phyloP scores from a whole-genome alignment of 2,888 invertebrate genomes.

The Polyploca ridens region DNA sequence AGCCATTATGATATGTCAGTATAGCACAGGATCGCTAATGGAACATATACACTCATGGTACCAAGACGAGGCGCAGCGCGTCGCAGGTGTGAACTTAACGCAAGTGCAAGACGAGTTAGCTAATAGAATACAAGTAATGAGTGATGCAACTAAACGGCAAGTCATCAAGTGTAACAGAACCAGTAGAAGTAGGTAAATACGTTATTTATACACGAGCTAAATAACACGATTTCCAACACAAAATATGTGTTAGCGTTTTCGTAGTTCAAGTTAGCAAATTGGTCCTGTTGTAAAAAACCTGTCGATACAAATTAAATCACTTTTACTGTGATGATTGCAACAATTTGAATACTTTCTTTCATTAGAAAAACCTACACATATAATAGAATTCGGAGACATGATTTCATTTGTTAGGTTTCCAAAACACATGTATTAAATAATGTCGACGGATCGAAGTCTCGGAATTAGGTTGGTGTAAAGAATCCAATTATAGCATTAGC shows the following conservation, averaged over 20 bases:
- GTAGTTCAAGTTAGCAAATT: slow-evolving; percentile 9
- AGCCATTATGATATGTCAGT: slow-evolving; percentile 30
- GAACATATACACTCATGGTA: slow-evolving; percentile 25
- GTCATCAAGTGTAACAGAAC: slow-evolving; percentile 31
- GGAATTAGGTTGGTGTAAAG: slow-evolving; percentile 42
- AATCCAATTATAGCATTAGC: slow-evolving; percentile 48
- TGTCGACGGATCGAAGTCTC: slow-evolving; percentile 22
- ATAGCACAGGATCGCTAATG: slow-evolving; percentile 35
- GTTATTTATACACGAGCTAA: slow-evolving; percentile 26
- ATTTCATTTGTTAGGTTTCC: slow-evolving; percentile 32
- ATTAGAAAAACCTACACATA: neutral
- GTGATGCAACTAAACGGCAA: slow-evolving; percentile 34
- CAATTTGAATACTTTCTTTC: slow-evolving; percentile 8
- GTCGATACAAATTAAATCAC: slow-evolving; percentile 3
- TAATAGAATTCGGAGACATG: neutral
- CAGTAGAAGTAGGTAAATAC: slow-evolving; percentile 16
- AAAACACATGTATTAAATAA: slow-evolving; percentile 25
- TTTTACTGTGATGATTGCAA: slow-evolving; percentile 8
- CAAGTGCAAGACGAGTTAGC: slow-evolving; percentile 26
- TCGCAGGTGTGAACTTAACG: slow-evolving; percentile 25
- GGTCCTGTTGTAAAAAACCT: slow-evolving; percentile 2
- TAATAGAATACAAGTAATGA: slow-evolving; percentile 19
- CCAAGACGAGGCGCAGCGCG: slow-evolving; percentile 6
- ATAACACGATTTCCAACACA: slow-evolving; percentile 17
- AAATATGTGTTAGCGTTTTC: neutral